These are phyloP conservation scores for Nesidiocoris tenuis DNA, from an alignment of 2,888 invertebrate species.

Conservation along the genomic window DNA sequence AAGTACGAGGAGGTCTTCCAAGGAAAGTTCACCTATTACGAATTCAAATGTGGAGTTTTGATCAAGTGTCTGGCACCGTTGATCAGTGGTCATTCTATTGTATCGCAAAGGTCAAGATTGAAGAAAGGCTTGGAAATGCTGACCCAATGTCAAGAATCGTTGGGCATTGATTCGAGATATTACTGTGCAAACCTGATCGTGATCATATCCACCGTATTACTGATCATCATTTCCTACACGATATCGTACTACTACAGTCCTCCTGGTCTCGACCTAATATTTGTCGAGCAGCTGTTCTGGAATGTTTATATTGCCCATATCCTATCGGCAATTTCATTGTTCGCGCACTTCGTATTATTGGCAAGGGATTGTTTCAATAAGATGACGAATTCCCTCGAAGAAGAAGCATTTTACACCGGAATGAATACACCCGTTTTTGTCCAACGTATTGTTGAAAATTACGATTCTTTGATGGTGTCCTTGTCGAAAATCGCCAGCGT, in stretches of 20 bases:
- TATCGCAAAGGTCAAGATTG: background rate
- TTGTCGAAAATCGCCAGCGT: background rate
- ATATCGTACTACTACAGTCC: background rate
- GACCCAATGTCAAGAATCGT: background rate
- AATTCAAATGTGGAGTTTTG: background rate
- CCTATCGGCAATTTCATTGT: background rate
- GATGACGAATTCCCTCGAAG: background rate
- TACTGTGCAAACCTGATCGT: background rate
- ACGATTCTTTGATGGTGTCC: background rate
- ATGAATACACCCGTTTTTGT: background rate
- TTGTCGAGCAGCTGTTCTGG: background rate
- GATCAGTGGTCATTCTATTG: background rate
- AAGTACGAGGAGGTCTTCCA: too few species aligned
- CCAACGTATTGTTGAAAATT: background rate
- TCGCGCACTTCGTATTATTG: background rate
- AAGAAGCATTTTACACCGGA: background rate
- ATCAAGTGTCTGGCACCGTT: background rate
- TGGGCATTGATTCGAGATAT: background rate
- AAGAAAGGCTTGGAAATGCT: background rate
- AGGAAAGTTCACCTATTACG: background rate
- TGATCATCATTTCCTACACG: too few species aligned
- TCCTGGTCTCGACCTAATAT: background rate
- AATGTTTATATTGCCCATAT: background rate
- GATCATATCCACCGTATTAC: background rate
- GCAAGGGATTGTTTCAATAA: background rate